Evolutionary conservation across 1,140 invertebrate genomes (phyloP), one percentile per base, ranked within the genome.

Genomic region (Micrasema longulum): DNA sequence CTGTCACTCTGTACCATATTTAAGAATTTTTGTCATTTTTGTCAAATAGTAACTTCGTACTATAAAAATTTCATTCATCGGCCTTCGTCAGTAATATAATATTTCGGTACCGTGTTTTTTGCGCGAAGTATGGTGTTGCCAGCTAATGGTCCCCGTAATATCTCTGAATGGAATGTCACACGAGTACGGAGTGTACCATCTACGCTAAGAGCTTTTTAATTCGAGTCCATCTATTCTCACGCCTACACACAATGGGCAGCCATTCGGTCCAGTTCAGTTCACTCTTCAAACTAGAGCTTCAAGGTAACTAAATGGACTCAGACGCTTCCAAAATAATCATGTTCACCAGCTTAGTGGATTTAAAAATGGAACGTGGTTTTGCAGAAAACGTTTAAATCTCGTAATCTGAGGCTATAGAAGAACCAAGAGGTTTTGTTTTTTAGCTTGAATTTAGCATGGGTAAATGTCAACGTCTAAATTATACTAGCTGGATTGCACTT

Each of bases 201-300:
- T 41, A 16, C 35, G 36, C 55, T 60, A 60, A 60, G 55, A 60
- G 55, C 55, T 60, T 60, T 60, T 60, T 60, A 60, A 60, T 60
- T 60, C 55, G 55, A 23, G 55, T 60, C 55, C 36, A 22, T 60
- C 36, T 35, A 60, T 60, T 60, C 55, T 60, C 55, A 60, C 55
- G 55, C 55, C 55, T 38, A 12, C 6, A 60, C 55, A 60, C 55
- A 60, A 60, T 60, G 22, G 35, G 12, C 35, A 38, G 16, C n/a
- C 55, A 60, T 60, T 60, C 55, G 55, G 55, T 60, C 35, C 55
- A 60, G 35, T 41, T 41, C 55, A 38, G 35, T 60, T 60, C 55
- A 41, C 36, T 20, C 20, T 38, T 20, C 22, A 60, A 41, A 60
- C 36, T 60, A 38, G 35, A 60, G 14, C 36, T 20, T 41, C 16